These are phyloP conservation scores for Pleuronectes platessa DNA, from an alignment of 2,113 vertebrate species.

Conservation along the genomic window DNA sequence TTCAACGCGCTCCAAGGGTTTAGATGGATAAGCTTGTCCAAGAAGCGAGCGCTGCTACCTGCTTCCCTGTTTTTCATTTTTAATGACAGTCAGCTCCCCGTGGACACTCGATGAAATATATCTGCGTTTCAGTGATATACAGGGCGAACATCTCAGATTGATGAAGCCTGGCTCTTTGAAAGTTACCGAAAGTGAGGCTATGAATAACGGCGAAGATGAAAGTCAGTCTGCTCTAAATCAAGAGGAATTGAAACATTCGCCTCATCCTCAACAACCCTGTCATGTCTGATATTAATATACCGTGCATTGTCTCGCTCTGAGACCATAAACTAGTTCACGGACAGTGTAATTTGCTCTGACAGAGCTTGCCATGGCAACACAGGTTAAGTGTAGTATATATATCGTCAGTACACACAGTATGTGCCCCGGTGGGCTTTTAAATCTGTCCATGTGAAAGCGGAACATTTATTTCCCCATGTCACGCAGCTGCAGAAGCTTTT, in stretches of 20 bases:
- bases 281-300: conserved; percentile 11
- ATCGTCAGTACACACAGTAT: conserved; percentile 25
- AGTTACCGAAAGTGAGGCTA: conserved; percentile 20
- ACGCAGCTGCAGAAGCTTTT: background rate
- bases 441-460: conserved; percentile 9
- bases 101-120: conserved; percentile 29
- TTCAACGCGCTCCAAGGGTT: conserved; percentile 31
- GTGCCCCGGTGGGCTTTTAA: background rate
- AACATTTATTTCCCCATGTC: conserved; percentile 15
- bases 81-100: conserved; percentile 42
- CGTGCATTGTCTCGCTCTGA: conserved; percentile 8
- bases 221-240: conserved; percentile 42
- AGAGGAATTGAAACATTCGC: conserved; percentile 33
- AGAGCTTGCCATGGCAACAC: conserved; percentile 17
- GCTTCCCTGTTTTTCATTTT: conserved; percentile 51
- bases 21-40: conserved; percentile 57
- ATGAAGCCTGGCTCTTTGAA: conserved; percentile 31
- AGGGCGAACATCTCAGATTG: conserved; percentile 39
- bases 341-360: conserved; percentile 43
- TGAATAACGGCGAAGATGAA: conserved; percentile 50
- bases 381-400: conserved; percentile 31
- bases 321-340: conserved; percentile 10
- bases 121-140: conserved; percentile 35
- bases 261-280: conserved; percentile 19
- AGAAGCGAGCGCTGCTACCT: conserved; percentile 45